Conservation (phyloP, 2,797 vertebrate genomes). For the Gadopsis bispinosus region DNA sequence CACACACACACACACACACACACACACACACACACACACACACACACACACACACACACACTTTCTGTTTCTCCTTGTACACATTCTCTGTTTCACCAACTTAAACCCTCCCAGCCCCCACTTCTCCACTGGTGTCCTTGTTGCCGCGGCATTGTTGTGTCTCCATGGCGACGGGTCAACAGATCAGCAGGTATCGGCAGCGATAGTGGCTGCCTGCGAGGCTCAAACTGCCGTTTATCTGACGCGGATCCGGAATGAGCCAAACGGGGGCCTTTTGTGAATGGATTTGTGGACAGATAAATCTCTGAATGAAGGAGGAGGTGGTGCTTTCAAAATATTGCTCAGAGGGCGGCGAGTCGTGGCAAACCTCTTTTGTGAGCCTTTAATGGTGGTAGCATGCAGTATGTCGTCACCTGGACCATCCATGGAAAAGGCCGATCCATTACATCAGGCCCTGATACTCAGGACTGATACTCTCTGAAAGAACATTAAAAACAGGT, state of each 20-base stretch:
- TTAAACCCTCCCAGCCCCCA: slow-evolving; percentile 10
- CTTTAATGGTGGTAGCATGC: background rate
- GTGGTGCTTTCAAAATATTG: background rate
- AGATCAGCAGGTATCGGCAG: slow-evolving; percentile 53
- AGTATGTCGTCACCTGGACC: too few species aligned
- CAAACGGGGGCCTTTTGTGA: slow-evolving; percentile 15
- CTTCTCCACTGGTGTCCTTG: slow-evolving; percentile 33
- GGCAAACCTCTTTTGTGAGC: background rate
- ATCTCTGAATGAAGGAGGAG: slow-evolving; percentile 34
- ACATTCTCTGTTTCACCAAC: background rate
- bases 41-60: background rate
- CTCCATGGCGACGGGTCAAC: slow-evolving; percentile 68
- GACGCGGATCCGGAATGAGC: slow-evolving; percentile 23
- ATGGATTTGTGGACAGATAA: slow-evolving; percentile 31
- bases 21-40: slow-evolving; percentile 19
- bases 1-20: slow-evolving; percentile 6
- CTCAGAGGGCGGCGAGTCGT: background rate
- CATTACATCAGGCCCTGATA: too few species aligned
- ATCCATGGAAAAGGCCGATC: too few species aligned
- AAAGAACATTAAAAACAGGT: too few species aligned
- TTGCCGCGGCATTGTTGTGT: slow-evolving; percentile 62
- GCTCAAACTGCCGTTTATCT: slow-evolving; percentile 3
- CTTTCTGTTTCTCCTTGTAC: too few species aligned
- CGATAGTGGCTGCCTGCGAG: background rate
- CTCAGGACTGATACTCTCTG: background rate